Evolutionary conservation across 1,140 invertebrate species (phyloP), one percentile per base, ranked within the genome.

Genomic region (Drosophila pseudoobscura): DNA sequence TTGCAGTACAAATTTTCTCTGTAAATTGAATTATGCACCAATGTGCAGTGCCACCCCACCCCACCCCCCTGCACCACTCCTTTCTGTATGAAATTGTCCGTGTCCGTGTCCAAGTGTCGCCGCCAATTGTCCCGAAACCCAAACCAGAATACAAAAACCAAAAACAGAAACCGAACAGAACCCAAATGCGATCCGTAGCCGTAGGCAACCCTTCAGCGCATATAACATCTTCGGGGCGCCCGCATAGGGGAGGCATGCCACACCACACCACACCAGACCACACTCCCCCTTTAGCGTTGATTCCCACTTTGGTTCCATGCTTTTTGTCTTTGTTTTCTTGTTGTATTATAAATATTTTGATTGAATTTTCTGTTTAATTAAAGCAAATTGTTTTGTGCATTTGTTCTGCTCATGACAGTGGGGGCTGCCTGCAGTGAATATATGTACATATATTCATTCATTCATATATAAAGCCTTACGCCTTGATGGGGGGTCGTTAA

Each of bases 361-460:
- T 87, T 87, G 83, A 87, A 87, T 87, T 87, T 87, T 78, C 83
- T 88, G 83, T 78, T 87, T 87, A 87, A 87, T 87, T 87, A 87
- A 87, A 87, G 63, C 83, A 88, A 87, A 88, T 87, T 88, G 83
- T 77, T 87, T 88, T 88, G 55, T 82, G 74, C 78, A 87, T 78
- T 79, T 57, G 64, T 47, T 56, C 26, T 51, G 71, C 59, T 39
- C 26, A 49, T 53, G 39, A 61, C 59, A 56, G 49, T 29, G 50
- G 11, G 43, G 31, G 13, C 22, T 55, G 68, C 35, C 35, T 39
- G 35, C 35, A 39, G 47, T 59, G 68, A 49, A 20, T 22, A 49
- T 49, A 39, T 39, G 1, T 5, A 26, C 5, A 13, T 13, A 26
- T 26, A 13, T 13, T 13, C 11, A 13, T 47, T 47, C 31, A 3